Conservation (phyloP, 92 coral and sea anemone genomes). For the Epizoanthus ramosus region DNA sequence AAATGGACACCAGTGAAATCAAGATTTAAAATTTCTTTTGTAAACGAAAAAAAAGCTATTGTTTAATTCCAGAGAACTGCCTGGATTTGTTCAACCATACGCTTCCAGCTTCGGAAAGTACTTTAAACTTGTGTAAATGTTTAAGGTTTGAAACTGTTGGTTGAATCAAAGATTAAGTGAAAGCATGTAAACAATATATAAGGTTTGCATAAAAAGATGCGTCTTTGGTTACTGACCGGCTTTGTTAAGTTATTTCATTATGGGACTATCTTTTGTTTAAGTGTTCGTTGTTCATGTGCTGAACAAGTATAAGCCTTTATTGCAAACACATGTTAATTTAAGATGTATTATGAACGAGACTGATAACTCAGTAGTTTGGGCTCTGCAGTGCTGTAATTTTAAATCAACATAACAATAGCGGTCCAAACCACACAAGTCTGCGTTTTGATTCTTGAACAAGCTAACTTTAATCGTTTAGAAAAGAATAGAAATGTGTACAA, state of each 20-base stretch:
- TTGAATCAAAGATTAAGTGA: constrained; percentile 19
- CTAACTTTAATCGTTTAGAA: background rate
- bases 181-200: constrained; percentile 30
- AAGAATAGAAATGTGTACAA: constrained; percentile 22
- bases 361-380: background rate
- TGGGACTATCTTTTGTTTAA: constrained; percentile 13
- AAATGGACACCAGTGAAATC: too few relatives aligned
- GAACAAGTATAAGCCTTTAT: constrained; percentile 3
- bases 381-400: constrained; percentile 4
- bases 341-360: background rate
- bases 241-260: constrained; percentile 32
- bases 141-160: background rate
- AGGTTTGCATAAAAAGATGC: background rate
- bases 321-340: constrained; percentile 34
- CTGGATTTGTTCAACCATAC: background rate
- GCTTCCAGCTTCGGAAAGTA: background rate
- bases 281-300: constrained; percentile 35
- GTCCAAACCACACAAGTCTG: constrained; percentile 3
- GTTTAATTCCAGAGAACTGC: background rate
- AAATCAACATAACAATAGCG: constrained; percentile 21
- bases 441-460: constrained; percentile 9
- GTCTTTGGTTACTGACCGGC: background rate
- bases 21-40: too few relatives aligned
- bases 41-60: too few relatives aligned
- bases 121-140: background rate